phyloP scores from a whole-genome alignment of 1,140 invertebrate genomes.

The Battus philenor region DNA sequence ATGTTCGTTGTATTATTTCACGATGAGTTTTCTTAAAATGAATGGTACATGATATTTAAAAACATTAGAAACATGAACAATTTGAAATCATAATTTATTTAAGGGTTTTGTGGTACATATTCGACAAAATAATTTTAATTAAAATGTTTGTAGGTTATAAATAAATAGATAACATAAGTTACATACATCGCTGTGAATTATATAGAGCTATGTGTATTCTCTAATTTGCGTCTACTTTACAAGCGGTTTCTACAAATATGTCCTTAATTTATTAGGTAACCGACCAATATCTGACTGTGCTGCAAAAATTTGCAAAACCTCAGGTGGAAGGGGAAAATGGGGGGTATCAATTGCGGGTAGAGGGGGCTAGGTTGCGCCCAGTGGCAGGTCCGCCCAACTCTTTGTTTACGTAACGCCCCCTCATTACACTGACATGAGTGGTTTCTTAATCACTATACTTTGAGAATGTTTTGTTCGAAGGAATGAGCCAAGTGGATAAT shows the following conservation, averaged over 20 bases:
- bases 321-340: conserved; percentile 17
- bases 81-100: no score
- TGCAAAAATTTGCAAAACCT: conserved; percentile 54
- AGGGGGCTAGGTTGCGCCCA: conserved; percentile 44
- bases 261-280: background rate
- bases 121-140: background rate
- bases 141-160: no score
- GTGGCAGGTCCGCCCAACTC: conserved; percentile 66
- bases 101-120: no score
- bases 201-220: no score
- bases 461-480: no score
- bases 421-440: conserved; percentile 45
- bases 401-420: conserved; percentile 70
- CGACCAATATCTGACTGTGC: conserved; percentile 21
- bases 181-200: no score
- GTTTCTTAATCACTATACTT: conserved; percentile 41
- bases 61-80: no score
- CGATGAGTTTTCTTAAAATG: no score
- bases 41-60: no score
- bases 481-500: no score
- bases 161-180: no score
- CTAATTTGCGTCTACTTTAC: background rate
- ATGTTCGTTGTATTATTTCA: no score
- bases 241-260: background rate
- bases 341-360: conserved; percentile 20